Percentiles rank a stretch among this genome's conserved stretches.
Evolutionary conservation across 2,888 invertebrate genomes (phyloP).

Genomic region (Tupiocoris notatus): DNA sequence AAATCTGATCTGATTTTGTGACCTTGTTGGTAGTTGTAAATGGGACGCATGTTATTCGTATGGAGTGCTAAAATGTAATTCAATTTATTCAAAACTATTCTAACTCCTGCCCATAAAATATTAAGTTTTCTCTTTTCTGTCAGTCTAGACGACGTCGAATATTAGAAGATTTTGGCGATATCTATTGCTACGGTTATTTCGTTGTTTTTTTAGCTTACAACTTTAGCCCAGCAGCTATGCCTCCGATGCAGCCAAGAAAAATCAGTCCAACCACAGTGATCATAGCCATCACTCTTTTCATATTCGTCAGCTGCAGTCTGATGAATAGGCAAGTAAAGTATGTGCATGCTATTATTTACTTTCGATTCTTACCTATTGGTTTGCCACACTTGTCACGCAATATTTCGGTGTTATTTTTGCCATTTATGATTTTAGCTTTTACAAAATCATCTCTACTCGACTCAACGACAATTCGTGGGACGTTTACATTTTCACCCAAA

Average conservation of each 20-base stretch:
- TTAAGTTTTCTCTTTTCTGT: too few species aligned
- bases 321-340: constrained; percentile 43
- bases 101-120: too few species aligned
- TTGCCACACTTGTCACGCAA: not conserved
- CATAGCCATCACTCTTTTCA: constrained; percentile 41
- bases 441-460: constrained; percentile 21
- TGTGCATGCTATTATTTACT: not conserved
- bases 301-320: constrained; percentile 43
- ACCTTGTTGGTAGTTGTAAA: too few species aligned
- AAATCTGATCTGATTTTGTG: too few species aligned
- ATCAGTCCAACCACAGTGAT: constrained; percentile 46
- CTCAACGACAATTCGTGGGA: constrained; percentile 61
- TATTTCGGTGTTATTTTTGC: not conserved
- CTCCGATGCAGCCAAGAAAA: constrained; percentile 16
- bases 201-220: too few species aligned
- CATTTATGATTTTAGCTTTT: constrained; percentile 13
- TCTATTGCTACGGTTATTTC: too few species aligned
- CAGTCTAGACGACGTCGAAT: too few species aligned
- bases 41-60: too few species aligned
- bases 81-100: too few species aligned
- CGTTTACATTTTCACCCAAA: constrained; percentile 74
- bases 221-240: not conserved
- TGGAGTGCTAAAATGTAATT: too few species aligned
- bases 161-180: too few species aligned
- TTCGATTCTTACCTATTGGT: not conserved